Evolutionary conservation across 2,113 vertebrate species (phyloP).

Genomic region (Leptobrachium ailaonicum): DNA sequence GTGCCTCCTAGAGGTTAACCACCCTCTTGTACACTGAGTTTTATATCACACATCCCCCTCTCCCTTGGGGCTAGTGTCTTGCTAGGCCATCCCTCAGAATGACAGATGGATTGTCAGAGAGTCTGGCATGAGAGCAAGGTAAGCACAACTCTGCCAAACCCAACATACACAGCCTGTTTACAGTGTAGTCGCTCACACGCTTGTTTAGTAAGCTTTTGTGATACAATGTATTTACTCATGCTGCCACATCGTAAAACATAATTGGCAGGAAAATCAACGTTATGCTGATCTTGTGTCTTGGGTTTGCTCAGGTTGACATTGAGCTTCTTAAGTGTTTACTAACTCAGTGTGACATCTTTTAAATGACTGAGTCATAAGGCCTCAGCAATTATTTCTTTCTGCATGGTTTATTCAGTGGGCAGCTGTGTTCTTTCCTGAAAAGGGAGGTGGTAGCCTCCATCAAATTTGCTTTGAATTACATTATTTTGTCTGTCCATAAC

Average conservation of each 20-base stretch:
- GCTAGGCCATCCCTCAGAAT: slow-evolving; percentile 32
- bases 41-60: slow-evolving; percentile 1
- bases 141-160: slow-evolving; percentile 42
- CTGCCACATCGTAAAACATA: slow-evolving; percentile 13
- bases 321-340: slow-evolving; percentile 19
- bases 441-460: too few species aligned
- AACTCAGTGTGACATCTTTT: slow-evolving; percentile 17
- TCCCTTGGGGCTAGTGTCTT: slow-evolving; percentile 21
- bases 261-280: slow-evolving; percentile 4
- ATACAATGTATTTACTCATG: slow-evolving; percentile 41
- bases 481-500: too few species aligned
- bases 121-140: slow-evolving; percentile 38
- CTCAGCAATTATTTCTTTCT: not conserved
- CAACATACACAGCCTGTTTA: slow-evolving; percentile 40
- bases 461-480: too few species aligned
- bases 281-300: slow-evolving; percentile 45
- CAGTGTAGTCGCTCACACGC: slow-evolving; percentile 32
- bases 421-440: not conserved
- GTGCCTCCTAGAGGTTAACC: not conserved
- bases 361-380: not conserved
- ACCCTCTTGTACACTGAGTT: not conserved
- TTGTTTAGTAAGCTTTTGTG: slow-evolving; percentile 39
- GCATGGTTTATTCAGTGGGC: slow-evolving; percentile 12
- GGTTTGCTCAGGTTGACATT: slow-evolving; percentile 40
- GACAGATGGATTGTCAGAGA: slow-evolving; percentile 43